Base-by-base conservation (phyloP, 2,113 vertebrate species). In the Sakesphorus luctuosus region DNA sequence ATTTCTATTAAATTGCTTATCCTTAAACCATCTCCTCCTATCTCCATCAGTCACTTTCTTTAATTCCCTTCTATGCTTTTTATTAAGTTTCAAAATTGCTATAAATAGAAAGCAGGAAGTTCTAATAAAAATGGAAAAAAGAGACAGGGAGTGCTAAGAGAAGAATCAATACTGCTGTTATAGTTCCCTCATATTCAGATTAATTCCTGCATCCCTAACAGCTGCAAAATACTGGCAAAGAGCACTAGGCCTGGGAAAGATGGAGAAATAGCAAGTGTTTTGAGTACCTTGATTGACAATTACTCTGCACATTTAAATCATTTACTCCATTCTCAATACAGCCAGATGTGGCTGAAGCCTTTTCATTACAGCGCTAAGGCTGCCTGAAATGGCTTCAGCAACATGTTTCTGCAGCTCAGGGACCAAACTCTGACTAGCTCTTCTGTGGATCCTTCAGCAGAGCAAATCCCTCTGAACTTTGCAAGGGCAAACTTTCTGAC, bases 401-500 rank as follows among this genome's bases (percentile, higher is more conserved):
- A 67, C 56, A 16, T 0, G 2, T 66, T 72, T 69, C 56, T 83
- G 76, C 38, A 44, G 50, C 4, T 21, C 26, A 56, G 43, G 72
- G 47, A 62, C 56, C 4, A 0, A 40, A 31, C 62, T 55, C 47
- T 4, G 26, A 5, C 52, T 44, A n/a, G 52, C 36, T 79, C 90
- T 71, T 36, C 76, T 67, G 40, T 9, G 43, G 52, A 67, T 75
- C n/a, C 72, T 52, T 67, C 76, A 29, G 56, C 2, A 0, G 50
- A 44, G 43, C n/a, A 90, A 68, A 80, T 49, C 61, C 46, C 36
- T 40, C 67, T 28, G 35, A 77, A 67, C 47, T 68, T 38, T 19
- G 28, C 75, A 90, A 93, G 61, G 83, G 29, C 76, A 96, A 84
- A 78, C 71, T 71, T 86, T 52, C 56, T 86, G 73, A 53, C 44